Evolutionary conservation across 2,113 vertebrate genomes (phyloP).

Genomic region (Falco punctatus): DNA sequence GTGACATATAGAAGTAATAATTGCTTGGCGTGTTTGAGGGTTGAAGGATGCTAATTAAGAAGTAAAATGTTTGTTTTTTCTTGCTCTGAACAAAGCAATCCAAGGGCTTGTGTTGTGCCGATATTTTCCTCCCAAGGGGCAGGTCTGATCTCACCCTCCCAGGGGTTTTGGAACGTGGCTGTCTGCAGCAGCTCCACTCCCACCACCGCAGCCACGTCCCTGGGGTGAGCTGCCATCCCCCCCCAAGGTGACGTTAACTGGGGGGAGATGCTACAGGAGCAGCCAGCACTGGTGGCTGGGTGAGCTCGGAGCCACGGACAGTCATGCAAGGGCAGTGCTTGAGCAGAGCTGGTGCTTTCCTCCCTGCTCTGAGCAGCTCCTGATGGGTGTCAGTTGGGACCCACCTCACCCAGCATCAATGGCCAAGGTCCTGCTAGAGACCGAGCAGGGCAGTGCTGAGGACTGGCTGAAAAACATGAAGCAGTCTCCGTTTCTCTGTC

Average conservation of each 20-base stretch:
- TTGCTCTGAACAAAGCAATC: background rate
- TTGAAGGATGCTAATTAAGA: constrained; percentile 34
- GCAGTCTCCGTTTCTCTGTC: background rate
- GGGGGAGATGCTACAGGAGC: rapidly evolving
- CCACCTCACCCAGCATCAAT: rapidly evolving
- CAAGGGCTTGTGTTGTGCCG: background rate
- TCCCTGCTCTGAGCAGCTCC: background rate
- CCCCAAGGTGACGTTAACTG: rapidly evolving
- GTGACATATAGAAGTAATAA: constrained; percentile 22
- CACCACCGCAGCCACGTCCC: rapidly evolving
- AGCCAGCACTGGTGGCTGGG: background rate
- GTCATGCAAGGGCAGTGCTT: rapidly evolving
- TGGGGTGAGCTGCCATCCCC: background rate
- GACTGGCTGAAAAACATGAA: background rate
- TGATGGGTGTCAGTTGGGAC: background rate
- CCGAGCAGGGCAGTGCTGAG: background rate
- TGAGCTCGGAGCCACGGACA: background rate
- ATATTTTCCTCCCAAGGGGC: background rate
- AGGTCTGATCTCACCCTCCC: background rate
- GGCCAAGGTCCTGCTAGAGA: background rate
- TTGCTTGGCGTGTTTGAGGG: background rate
- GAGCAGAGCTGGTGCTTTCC: rapidly evolving
- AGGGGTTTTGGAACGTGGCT: background rate
- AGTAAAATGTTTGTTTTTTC: constrained; percentile 49
- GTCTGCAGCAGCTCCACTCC: background rate